phyloP scores from a whole-genome alignment of 2,888 invertebrate genomes.

The Hermaeophaga mercurialis region DNA sequence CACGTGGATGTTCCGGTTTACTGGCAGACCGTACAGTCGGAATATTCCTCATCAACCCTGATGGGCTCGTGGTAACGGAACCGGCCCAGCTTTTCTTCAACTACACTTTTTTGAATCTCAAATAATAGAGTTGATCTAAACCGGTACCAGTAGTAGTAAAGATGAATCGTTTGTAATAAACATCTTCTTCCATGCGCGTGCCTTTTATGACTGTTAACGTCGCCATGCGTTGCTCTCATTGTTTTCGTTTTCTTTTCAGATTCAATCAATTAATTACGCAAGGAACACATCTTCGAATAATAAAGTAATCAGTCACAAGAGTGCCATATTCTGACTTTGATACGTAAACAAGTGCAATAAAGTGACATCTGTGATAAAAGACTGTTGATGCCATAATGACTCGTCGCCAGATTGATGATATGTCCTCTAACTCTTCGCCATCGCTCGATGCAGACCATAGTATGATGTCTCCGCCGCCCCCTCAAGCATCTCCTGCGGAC shows the following conservation, averaged over 20 bases:
- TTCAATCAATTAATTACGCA: too few species aligned
- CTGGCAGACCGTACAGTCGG: conserved; percentile 36
- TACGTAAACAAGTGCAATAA: conserved; percentile 56
- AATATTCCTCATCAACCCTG: conserved; percentile 28
- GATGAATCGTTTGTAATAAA: conserved; percentile 43
- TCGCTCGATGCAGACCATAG: conserved; percentile 46
- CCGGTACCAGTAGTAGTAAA: conserved; percentile 50
- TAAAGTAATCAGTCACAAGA: conserved; percentile 44
- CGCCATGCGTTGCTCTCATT: conserved; percentile 1
- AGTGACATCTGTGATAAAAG: conserved; percentile 55
- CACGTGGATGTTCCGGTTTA: conserved; percentile 51
- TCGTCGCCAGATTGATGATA: conserved; percentile 53
- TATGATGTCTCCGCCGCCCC: conserved; percentile 59
- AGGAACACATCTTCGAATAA: conserved; percentile 28
- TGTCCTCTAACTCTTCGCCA: conserved; percentile 50
- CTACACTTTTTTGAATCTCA: conserved; percentile 42
- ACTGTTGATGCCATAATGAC: conserved; percentile 51
- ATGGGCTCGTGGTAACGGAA: conserved; percentile 31
- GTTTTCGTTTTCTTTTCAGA: conserved; percentile 33
- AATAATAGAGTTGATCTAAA: conserved; percentile 49
- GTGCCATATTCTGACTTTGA: conserved; percentile 51
- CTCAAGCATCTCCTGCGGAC: conserved; percentile 60
- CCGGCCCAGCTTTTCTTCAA: conserved; percentile 34
- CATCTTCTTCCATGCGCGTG: conserved; percentile 35
- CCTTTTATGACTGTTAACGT: conserved; percentile 36